phyloP scores from a whole-genome alignment of 2,113 vertebrate species.

The human (Homo sapiens) region GRCh38 chr6:158244001-158244500 shows the following conservation, averaged over 20 bases:
- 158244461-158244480: background rate
- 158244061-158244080: background rate
- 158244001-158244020: background rate
- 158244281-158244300: background rate
- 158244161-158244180: background rate
- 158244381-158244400: background rate
- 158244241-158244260: background rate
- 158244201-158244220: background rate
- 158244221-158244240: background rate
- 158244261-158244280: slow-evolving; percentile 33
- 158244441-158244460: background rate
- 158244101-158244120: background rate
- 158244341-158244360: background rate
- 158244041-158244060: background rate
- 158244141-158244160: background rate
- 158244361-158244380: slow-evolving; percentile 25
- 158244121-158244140: background rate
- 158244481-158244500: background rate
- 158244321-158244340: background rate
- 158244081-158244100: background rate
- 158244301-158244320: background rate
- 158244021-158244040: background rate
- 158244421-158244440: background rate
- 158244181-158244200: background rate
- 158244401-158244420: background rate